Evolutionary conservation across 2,113 vertebrate species (phyloP), one percentile per base, ranked within the genome.

Genomic region (Grus americana): DNA sequence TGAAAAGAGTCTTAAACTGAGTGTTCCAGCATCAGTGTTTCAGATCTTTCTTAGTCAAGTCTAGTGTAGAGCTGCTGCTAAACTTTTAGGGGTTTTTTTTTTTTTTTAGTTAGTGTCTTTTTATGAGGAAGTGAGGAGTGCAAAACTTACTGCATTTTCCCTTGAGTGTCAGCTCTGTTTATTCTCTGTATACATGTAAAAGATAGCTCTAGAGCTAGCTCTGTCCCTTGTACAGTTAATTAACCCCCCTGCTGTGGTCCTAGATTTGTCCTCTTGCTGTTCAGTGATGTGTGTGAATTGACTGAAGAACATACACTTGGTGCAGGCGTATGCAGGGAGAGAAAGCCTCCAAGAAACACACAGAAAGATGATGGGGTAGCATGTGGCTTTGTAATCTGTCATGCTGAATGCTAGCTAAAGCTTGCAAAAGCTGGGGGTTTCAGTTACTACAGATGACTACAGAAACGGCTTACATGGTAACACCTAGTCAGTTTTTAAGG

Each of bases 211-310:
- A 32, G 80, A 80, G 52, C n/a, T 81, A 90, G 54, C 72, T 95
- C 91, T 88, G 86, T 92, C 93, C 88, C 81, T 92, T 92, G 79
- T 73, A 76, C 86, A 91, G 91, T 95, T 96, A 97, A 97, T 97
- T 96, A 98, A 97, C 26, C 85, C 88, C 72, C 96, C 96, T 93
- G 97, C 97, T 95, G 94, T 55, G 88, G 74, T 55, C 84, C 92
- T 93, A 81, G 82, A 75, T 88, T 78, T 22, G 83, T 88, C 84
- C 92, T 88, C 94, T 95, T 59, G 49, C 96, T 93, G 92, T 86
- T 97, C 96, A 96, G 12, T 96, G 92, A 80, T 91, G 89, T 97
- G 87, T 97, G 85, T 92, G 94, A 95, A 97, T 75, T 95, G 91
- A 94, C 90, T 73, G 86, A 94, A 86, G 88, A 93, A 58, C 84